Conservation (phyloP, 2,113 vertebrate genomes). For the Vanacampus margaritifer region DNA sequence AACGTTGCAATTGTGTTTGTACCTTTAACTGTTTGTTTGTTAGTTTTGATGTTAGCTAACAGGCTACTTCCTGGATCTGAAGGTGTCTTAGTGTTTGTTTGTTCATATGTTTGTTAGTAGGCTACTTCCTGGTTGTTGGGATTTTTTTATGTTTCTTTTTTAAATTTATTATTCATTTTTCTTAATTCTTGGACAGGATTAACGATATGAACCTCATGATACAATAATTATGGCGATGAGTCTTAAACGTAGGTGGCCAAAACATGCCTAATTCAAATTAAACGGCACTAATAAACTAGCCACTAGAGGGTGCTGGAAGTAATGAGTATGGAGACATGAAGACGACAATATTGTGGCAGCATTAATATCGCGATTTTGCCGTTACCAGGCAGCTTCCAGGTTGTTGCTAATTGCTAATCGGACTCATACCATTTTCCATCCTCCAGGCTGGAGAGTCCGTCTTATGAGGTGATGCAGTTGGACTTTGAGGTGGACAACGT, state of each 20-base stretch:
- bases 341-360: too few species aligned
- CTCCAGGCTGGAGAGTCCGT: slow-evolving; percentile 75
- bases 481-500: slow-evolving; percentile 88
- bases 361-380: too few species aligned
- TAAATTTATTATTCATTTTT: background rate
- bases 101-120: background rate
- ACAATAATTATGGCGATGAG: too few species aligned
- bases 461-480: slow-evolving; percentile 88
- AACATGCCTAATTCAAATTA: too few species aligned
- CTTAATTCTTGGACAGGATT: background rate
- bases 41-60: background rate
- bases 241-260: too few species aligned
- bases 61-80: background rate
- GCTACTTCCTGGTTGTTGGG: background rate
- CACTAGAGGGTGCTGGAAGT: too few species aligned
- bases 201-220: too few species aligned
- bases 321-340: too few species aligned
- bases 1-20: too few species aligned
- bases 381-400: background rate
- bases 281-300: too few species aligned
- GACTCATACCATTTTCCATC: background rate
- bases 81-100: too few species aligned
- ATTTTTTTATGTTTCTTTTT: background rate
- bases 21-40: too few species aligned
- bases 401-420: background rate